Conservation (phyloP, 2,113 vertebrate species). For the Halichoerus grypus region DNA sequence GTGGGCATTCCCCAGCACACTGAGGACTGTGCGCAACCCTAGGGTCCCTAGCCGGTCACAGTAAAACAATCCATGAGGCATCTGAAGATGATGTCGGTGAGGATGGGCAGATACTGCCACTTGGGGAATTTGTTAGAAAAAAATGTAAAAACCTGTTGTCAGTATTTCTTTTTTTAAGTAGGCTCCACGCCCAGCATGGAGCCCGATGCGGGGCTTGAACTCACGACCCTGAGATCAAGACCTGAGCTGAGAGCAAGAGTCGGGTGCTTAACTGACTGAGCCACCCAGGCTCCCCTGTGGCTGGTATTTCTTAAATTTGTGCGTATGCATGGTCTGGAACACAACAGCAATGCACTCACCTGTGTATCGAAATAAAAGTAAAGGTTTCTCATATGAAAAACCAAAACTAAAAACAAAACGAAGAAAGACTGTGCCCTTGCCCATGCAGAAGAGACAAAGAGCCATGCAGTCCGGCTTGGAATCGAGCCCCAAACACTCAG, state of each 20-base stretch:
- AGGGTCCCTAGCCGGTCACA: neutral
- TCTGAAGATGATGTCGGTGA: neutral
- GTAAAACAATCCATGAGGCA: neutral
- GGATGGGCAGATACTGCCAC: neutral
- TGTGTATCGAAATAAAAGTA: neutral
- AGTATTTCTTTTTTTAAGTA: neutral
- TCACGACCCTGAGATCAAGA: neutral
- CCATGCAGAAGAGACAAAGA: neutral
- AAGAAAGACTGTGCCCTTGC: neutral
- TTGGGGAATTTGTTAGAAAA: neutral
- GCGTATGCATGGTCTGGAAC: neutral
- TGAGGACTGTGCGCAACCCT: neutral
- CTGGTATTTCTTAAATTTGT: neutral
- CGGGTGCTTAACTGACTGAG: neutral
- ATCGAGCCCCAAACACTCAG: neutral
- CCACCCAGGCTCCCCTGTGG: neutral
- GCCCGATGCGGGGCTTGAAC: neutral
- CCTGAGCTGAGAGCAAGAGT: neutral
- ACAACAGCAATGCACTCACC: neutral
- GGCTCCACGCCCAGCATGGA: neutral
- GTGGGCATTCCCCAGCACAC: neutral
- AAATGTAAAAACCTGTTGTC: neutral
- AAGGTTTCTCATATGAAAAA: neutral
- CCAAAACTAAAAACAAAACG: neutral
- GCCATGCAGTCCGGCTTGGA: neutral